These are phyloP conservation scores for Drusus annulatus DNA, from an alignment of 1,140 invertebrate species.

Conservation along the genomic window DNA sequence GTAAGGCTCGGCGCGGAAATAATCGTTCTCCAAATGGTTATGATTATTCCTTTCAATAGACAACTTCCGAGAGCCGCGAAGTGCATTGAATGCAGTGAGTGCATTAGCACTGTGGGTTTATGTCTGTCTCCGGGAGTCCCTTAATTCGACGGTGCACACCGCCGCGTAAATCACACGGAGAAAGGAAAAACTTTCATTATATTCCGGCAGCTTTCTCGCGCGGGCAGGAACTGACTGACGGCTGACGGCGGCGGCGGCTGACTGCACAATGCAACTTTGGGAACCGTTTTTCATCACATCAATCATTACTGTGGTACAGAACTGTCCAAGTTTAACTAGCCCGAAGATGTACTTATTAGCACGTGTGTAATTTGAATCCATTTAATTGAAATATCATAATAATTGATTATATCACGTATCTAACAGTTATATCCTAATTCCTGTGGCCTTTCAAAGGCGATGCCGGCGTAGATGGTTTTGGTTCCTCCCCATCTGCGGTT, in stretches of 20 bases:
- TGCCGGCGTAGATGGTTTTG: too few species aligned
- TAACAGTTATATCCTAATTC: too few species aligned
- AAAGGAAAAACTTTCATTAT: constrained; percentile 44
- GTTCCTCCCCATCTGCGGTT: too few species aligned
- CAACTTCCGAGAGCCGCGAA: constrained; percentile 35
- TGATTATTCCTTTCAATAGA: constrained; percentile 35
- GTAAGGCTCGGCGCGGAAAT: constrained; percentile 11
- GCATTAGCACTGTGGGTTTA: constrained; percentile 44
- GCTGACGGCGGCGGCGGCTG: background rate
- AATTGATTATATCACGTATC: too few species aligned
- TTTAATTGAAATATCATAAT: too few species aligned
- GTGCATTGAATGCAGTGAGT: constrained; percentile 13
- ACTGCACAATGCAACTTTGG: background rate
- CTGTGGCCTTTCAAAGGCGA: too few species aligned
- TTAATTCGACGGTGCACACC: constrained; percentile 41
- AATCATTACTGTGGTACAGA: too few species aligned
- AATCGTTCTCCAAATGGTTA: constrained; percentile 22
- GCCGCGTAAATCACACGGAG: constrained; percentile 38
- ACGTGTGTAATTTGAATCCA: too few species aligned
- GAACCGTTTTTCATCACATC: too few species aligned
- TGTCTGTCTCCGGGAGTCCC: constrained; percentile 20
- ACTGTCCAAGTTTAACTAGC: too few species aligned
- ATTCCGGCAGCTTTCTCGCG: background rate
- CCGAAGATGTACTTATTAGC: too few species aligned
- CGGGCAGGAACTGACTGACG: too few species aligned